Conservation (phyloP, 2,888 invertebrate species). For the Rhagophthalmus giganteus region DNA sequence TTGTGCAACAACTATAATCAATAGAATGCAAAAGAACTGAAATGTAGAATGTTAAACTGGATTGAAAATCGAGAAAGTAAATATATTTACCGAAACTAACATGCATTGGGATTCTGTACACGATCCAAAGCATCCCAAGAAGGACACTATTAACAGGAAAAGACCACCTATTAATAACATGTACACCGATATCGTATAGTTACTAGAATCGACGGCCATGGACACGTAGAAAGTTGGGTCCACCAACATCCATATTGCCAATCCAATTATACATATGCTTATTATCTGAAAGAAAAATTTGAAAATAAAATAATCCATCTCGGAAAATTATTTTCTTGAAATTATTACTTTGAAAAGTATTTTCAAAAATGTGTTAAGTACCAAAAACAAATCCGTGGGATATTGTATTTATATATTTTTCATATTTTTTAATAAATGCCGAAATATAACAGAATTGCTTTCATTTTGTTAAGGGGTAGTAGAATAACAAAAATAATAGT, state of each 20-base stretch:
- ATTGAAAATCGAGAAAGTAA: background rate
- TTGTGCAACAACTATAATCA: constrained; percentile 77
- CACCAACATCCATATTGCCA: constrained; percentile 77
- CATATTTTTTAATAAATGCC: too few relatives aligned
- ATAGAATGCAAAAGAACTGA: constrained; percentile 76
- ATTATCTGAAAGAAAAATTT: constrained; percentile 62
- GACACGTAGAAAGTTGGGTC: constrained; percentile 75
- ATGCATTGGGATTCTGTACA: constrained; percentile 77
- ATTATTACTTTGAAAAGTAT: too few relatives aligned
- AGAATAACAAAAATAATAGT: too few relatives aligned
- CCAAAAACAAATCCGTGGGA: too few relatives aligned
- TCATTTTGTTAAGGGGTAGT: too few relatives aligned
- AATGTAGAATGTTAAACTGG: constrained; percentile 33
- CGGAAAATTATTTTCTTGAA: too few relatives aligned
- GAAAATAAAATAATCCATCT: too few relatives aligned
- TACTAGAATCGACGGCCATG: constrained; percentile 65
- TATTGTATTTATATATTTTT: too few relatives aligned
- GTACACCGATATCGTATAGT: constrained; percentile 71
- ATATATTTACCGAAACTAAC: constrained; percentile 68
- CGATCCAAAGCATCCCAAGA: constrained; percentile 84
- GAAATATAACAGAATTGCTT: too few relatives aligned
- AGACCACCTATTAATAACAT: constrained; percentile 73
- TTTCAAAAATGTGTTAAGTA: too few relatives aligned
- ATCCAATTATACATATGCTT: constrained; percentile 68
- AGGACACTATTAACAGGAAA: constrained; percentile 73